Conservation (phyloP, 2,888 invertebrate species). For the Chrysolina americana region DNA sequence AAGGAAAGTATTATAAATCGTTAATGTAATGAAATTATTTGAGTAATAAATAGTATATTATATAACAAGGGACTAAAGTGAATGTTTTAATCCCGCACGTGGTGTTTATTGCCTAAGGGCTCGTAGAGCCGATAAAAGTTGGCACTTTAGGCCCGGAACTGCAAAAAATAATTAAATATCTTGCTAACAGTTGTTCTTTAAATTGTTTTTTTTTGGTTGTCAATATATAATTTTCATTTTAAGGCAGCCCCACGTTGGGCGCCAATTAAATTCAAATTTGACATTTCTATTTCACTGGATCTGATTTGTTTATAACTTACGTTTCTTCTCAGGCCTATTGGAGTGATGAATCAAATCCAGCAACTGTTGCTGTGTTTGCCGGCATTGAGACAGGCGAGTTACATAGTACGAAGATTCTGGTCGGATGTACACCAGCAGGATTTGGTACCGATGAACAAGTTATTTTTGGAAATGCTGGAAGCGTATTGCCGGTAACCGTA, state of each 20-base stretch:
- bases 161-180: no score
- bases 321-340: conserved; percentile 75
- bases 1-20: no score
- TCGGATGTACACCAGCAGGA: conserved; percentile 88
- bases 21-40: no score
- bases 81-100: no score
- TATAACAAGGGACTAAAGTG: no score
- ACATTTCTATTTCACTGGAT: conserved; percentile 6
- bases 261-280: background rate
- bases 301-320: background rate
- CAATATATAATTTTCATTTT: background rate
- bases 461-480: conserved; percentile 97
- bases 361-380: conserved; percentile 91
- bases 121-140: no score
- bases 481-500: conserved; percentile 77
- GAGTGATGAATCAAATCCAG: conserved; percentile 83
- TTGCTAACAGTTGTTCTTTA: no score
- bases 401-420: conserved; percentile 93
- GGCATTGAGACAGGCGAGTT: conserved; percentile 90
- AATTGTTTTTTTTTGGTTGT: no score
- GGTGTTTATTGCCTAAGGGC: no score
- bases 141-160: no score
- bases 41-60: no score
- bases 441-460: conserved; percentile 94
- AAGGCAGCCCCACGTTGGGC: background rate